Evolutionary conservation across 2,888 invertebrate genomes (phyloP).

Genomic region (Nephrotoma guestfalica): DNA sequence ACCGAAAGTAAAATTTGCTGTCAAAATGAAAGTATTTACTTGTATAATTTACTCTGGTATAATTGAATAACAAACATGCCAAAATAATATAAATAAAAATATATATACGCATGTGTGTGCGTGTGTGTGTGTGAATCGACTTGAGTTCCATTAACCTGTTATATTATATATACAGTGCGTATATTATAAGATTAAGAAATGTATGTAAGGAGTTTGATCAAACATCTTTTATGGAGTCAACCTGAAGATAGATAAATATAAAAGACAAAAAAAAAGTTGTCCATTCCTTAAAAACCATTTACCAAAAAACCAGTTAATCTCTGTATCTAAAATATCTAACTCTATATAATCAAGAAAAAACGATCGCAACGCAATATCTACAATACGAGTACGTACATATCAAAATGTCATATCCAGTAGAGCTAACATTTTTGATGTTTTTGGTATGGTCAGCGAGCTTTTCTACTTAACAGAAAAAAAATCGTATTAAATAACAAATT

Average conservation of each 20-base stretch:
- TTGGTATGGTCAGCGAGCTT: not conserved
- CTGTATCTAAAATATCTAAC: not conserved
- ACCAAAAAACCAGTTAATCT: not conserved
- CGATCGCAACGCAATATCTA: not conserved
- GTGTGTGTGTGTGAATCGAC: not conserved
- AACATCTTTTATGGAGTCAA: not conserved
- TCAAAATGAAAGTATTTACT: not conserved
- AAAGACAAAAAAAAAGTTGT: not conserved
- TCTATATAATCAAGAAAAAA: not conserved
- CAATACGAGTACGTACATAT: not conserved
- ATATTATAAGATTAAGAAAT: not conserved
- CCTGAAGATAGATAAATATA: not conserved
- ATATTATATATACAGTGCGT: not conserved
- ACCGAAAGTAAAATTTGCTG: not conserved
- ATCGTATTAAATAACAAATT: not conserved
- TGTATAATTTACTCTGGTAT: not conserved
- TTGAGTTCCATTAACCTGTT: not conserved
- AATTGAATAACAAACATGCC: not conserved
- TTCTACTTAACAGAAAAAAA: not conserved
- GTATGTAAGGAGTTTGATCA: not conserved
- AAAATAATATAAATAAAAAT: not conserved
- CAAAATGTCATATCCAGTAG: not conserved
- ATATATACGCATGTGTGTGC: not conserved
- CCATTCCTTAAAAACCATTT: not conserved
- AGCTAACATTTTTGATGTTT: not conserved